These are phyloP conservation scores for Hydrocynus forskahlii DNA, from an alignment of 2,797 vertebrate species.

Conservation along the genomic window DNA sequence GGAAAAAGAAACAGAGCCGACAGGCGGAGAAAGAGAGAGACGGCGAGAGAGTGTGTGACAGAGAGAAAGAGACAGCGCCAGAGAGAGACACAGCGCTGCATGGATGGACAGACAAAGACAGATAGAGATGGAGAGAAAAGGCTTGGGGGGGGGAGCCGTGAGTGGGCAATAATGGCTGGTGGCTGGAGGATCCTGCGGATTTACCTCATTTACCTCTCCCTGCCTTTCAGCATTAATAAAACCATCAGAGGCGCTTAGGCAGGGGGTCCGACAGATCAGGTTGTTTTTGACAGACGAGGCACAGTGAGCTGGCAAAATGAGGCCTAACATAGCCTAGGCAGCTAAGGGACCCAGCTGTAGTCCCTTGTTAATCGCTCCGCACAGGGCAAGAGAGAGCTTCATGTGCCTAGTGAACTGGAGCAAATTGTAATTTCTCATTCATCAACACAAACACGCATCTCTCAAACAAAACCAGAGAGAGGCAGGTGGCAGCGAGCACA, in stretches of 20 bases:
- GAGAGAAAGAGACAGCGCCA: conserved; percentile 50
- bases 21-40: conserved; percentile 38
- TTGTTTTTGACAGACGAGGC: conserved; percentile 43
- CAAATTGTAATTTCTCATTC: conserved; percentile 11
- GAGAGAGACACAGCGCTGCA: conserved; percentile 50
- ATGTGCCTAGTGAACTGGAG: background rate
- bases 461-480: conserved; percentile 4
- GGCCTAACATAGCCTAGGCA: conserved; percentile 46
- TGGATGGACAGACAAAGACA: conserved; percentile 54
- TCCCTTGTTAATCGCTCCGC: conserved; percentile 6
- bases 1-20: conserved; percentile 25
- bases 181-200: conserved; percentile 3
- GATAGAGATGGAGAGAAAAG: conserved; percentile 63
- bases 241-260: conserved; percentile 21
- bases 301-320: conserved; percentile 65
- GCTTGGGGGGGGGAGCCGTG: conserved; percentile 62
- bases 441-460: conserved; percentile 12
- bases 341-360: conserved; percentile 18
- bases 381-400: background rate
- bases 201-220: conserved; percentile 22
- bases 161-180: conserved; percentile 60
- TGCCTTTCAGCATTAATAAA: conserved; percentile 38
- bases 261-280: conserved; percentile 1
- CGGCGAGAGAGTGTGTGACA: conserved; percentile 48
- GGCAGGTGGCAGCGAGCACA: conserved; percentile 30